phyloP scores from a whole-genome alignment of 2,888 invertebrate genomes.

The Capitulum mitella region DNA sequence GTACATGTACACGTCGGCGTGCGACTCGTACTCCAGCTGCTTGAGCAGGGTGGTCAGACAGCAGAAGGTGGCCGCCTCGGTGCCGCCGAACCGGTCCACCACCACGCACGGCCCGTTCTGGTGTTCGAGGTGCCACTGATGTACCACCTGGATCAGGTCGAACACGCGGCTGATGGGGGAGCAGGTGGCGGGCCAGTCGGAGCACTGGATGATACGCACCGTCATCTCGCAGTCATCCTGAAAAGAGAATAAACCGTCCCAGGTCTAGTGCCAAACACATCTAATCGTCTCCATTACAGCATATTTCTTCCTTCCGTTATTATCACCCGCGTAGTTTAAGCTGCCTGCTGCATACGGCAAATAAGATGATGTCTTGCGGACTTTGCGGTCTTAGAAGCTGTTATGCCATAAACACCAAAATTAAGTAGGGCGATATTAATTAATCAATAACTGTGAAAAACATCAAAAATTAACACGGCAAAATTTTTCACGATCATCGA shows the following conservation, averaged over 20 bases:
- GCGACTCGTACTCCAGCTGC: slow-evolving; percentile 67
- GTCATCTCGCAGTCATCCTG: slow-evolving; percentile 92
- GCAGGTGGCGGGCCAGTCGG: slow-evolving; percentile 73
- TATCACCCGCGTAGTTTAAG: too few species aligned
- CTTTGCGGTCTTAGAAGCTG: too few species aligned
- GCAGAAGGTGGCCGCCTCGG: slow-evolving; percentile 84
- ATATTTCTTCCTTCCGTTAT: too few species aligned
- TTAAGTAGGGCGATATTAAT: too few species aligned
- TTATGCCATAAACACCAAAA: too few species aligned
- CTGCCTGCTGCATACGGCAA: too few species aligned
- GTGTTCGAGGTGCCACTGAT: slow-evolving; percentile 74
- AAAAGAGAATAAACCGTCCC: too few species aligned
- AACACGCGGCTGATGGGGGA: slow-evolving; percentile 56
- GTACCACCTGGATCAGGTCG: slow-evolving; percentile 72
- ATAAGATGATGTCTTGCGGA: too few species aligned
- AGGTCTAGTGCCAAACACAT: too few species aligned
- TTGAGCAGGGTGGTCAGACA: slow-evolving; percentile 66
- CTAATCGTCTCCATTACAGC: too few species aligned
- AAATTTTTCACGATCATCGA: too few species aligned
- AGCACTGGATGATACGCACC: slow-evolving; percentile 78
- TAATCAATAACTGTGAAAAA: neutral
- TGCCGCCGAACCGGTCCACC: slow-evolving; percentile 87
- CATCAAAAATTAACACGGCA: too few species aligned
- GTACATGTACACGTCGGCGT: slow-evolving; percentile 79
- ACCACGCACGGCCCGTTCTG: slow-evolving; percentile 88